Evolutionary conservation across 92 coral and sea anemone species (phyloP).

Genomic region (Umimayanthus kanabou): DNA sequence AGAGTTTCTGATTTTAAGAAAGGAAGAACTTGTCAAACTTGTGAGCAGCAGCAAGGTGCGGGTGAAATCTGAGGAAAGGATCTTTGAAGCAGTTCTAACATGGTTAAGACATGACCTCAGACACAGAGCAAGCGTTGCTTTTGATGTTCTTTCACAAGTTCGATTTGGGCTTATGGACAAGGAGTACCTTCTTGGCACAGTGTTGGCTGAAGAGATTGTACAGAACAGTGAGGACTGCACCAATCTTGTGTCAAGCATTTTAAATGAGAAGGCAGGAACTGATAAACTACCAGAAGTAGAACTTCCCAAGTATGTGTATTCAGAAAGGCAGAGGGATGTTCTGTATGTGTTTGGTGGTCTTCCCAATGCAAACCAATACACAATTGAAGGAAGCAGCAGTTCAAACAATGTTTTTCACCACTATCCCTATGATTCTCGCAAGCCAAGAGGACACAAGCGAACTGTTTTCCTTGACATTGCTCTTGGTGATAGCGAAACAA

Average conservation of each 20-base stretch:
- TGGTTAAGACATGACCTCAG: constrained; percentile 62
- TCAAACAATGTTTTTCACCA: not conserved
- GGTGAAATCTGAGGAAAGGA: constrained; percentile 63
- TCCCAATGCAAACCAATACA: constrained; percentile 20
- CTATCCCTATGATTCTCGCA: constrained; percentile 28
- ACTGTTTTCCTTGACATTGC: constrained; percentile 30
- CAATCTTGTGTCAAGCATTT: constrained; percentile 24
- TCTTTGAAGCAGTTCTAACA: constrained; percentile 63
- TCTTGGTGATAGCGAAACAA: constrained; percentile 19
- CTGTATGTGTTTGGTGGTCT: constrained; percentile 63
- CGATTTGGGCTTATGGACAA: constrained; percentile 55
- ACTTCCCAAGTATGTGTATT: constrained; percentile 9
- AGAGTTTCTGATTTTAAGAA: constrained; percentile 47
- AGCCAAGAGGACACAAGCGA: constrained; percentile 30
- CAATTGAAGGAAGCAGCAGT: constrained; percentile 16
- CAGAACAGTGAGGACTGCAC: constrained; percentile 29
- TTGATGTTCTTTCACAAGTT: constrained; percentile 54
- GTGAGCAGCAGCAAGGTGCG: constrained; percentile 56
- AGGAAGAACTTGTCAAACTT: constrained; percentile 45
- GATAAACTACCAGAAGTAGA: not conserved
- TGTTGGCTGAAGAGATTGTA: constrained; percentile 40
- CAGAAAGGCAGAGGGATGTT: constrained; percentile 52
- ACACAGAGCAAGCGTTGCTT: constrained; percentile 48
- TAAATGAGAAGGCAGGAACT: not conserved
- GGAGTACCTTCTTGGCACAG: constrained; percentile 39